Evolutionary conservation across 2,888 invertebrate genomes (phyloP), one percentile per base, ranked within the genome.

Genomic region (Caenorhabditis wallacei): DNA sequence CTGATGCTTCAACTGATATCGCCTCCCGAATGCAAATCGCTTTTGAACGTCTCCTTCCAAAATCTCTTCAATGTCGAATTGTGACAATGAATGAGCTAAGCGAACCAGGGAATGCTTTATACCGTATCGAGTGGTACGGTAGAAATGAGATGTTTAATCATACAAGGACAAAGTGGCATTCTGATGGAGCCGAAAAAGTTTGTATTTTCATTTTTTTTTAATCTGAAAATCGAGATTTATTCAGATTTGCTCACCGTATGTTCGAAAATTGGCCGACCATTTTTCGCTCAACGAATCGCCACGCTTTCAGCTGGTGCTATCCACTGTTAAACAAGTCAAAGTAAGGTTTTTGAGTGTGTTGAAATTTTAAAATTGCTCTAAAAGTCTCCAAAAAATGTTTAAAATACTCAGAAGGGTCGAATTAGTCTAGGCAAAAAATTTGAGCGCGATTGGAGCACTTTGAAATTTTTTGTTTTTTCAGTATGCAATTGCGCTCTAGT

Each of bases 111-210:
- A 81, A 85, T n/a, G 86, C 90, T 8, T 72, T 90, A 10, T 87
- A 87, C 72, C 88, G 88, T 66, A 80, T 90, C 35, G 90, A 90
- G 79, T 91, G 89, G 89, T 89, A 82, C 74, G 91, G 90, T 18
- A 66, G 81, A 35, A 87, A 89, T 66, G 76, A 83, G n/a, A 61
- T 82, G 59, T 80, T 87, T 40, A 90, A 90, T 69, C 87, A 87
- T 53, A 90, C 88, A 3, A 80, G 80, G 43, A 64, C 84, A 13
- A 71, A 84, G 59, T 91, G 91, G 91, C 88, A 91, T 40, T 80
- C 85, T 20, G 91, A 89, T 24, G 88, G 87, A 18, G 80, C 89
- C 63, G 91, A 90, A 64, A 91, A 91, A 86, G 90, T 89, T 24
- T 35, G 35, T 35, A 30, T 30, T 30, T 30, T 5, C 3, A 30